Percentiles rank a stretch among this genome's conserved stretches.
phyloP scores from a whole-genome alignment of 2,113 vertebrate species.

The Saguinus midas region DNA sequence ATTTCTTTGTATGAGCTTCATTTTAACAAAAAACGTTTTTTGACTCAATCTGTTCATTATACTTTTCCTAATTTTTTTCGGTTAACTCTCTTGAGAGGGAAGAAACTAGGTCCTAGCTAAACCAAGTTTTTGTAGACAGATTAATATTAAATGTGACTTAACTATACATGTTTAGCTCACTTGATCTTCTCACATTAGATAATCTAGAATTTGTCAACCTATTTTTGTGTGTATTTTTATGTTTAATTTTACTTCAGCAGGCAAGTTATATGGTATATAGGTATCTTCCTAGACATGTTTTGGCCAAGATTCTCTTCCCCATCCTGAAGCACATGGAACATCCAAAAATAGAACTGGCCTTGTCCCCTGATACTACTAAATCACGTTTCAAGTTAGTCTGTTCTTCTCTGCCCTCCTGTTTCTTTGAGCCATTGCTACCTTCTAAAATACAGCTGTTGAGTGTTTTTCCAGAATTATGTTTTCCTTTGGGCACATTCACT shows the following conservation, averaged over 20 bases:
- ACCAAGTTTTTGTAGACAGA: background rate
- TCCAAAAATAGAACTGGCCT: background rate
- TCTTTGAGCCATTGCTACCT: background rate
- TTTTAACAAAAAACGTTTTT: constrained; percentile 32
- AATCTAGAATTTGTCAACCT: background rate
- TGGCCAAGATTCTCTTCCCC: background rate
- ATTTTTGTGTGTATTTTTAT: background rate
- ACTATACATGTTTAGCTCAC: background rate
- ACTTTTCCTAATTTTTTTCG: constrained; percentile 24
- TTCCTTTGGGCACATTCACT: background rate
- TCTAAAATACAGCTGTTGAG: constrained; percentile 16
- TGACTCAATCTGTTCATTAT: background rate
- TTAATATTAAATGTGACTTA: background rate
- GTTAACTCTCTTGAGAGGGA: background rate
- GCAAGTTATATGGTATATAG: background rate
- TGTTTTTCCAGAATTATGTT: constrained; percentile 25
- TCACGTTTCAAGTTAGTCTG: background rate
- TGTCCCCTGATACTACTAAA: background rate
- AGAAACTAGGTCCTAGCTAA: background rate
- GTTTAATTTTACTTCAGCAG: constrained; percentile 43
- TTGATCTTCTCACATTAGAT: background rate
- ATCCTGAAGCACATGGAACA: background rate
- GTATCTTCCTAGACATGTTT: background rate
- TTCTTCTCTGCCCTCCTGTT: background rate
- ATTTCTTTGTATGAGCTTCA: background rate